A percentile compares a stretch with the other conserved stretches of the same genome.
phyloP scores from a whole-genome alignment of 2,113 vertebrate genomes.

The Laticauda colubrina region DNA sequence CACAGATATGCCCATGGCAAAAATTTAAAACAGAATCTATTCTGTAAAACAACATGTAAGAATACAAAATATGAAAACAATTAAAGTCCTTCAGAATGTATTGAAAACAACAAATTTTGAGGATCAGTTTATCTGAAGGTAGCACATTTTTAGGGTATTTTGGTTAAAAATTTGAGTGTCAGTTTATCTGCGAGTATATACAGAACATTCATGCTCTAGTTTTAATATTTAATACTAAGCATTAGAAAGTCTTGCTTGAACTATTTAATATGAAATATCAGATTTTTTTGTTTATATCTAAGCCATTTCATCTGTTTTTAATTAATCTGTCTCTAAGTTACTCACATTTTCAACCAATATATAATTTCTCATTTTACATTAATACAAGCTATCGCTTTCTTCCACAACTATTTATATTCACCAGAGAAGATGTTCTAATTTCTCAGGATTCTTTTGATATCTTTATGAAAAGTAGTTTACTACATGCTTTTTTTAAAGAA shows the following conservation, averaged over 20 bases:
- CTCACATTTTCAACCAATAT: background rate
- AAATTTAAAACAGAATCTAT: background rate
- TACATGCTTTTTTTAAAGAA: background rate
- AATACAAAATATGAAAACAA: background rate
- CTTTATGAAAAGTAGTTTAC: background rate
- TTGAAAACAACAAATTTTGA: background rate
- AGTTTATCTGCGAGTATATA: background rate
- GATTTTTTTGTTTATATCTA: background rate
- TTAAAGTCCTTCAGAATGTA: background rate
- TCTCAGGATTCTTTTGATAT: background rate
- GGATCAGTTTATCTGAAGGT: background rate
- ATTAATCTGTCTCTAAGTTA: background rate
- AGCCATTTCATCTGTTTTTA: background rate
- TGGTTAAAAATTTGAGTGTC: background rate
- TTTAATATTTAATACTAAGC: background rate
- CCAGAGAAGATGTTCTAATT: background rate
- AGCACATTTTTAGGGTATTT: background rate
- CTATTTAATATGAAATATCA: background rate
- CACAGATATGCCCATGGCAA: background rate
- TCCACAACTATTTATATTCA: background rate
- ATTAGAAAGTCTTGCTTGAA: background rate
- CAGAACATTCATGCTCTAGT: background rate
- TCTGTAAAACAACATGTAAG: background rate
- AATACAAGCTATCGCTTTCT: background rate
- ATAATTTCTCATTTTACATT: background rate